A percentile compares a stretch with the other conserved stretches of the same genome.
phyloP scores from a whole-genome alignment of 2,113 vertebrate species.

The Protobothrops mucrosquamatus region DNA sequence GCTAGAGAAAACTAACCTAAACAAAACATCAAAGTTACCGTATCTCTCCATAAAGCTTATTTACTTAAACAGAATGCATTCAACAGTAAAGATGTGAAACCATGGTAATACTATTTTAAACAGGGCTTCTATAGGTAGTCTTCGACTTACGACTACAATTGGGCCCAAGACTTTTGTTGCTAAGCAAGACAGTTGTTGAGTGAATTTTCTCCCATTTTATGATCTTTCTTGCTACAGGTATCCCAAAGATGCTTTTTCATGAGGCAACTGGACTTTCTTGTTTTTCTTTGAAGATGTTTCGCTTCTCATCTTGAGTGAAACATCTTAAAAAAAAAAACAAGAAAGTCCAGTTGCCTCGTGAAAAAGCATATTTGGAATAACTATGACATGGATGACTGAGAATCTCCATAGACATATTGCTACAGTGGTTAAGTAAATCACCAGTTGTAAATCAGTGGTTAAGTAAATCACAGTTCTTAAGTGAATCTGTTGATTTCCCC shows the following conservation, averaged over 20 bases:
- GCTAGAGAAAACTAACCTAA: not conserved
- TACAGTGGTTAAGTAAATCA: no score
- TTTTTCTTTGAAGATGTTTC: no score
- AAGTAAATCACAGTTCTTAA: not conserved
- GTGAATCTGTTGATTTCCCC: not conserved
- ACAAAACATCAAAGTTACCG: not conserved
- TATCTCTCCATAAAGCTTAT: not conserved
- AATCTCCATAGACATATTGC: no score
- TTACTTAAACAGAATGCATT: not conserved
- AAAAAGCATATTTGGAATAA: no score
- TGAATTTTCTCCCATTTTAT: not conserved
- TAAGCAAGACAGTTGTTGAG: not conserved
- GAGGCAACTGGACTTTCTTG: no score
- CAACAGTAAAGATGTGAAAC: not conserved
- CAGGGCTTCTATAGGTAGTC: rapidly evolving
- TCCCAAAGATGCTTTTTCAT: no score
- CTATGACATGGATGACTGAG: no score
- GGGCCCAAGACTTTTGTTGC: not conserved
- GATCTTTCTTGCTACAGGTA: not conserved
- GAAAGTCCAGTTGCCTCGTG: no score
- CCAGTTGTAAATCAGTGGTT: no score
- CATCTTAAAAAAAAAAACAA: no score
- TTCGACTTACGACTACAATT: not conserved
- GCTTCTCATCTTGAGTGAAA: no score
- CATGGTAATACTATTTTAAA: not conserved